phyloP scores from a whole-genome alignment of 2,797 vertebrate species.

The Pseudopleuronectes americanus region DNA sequence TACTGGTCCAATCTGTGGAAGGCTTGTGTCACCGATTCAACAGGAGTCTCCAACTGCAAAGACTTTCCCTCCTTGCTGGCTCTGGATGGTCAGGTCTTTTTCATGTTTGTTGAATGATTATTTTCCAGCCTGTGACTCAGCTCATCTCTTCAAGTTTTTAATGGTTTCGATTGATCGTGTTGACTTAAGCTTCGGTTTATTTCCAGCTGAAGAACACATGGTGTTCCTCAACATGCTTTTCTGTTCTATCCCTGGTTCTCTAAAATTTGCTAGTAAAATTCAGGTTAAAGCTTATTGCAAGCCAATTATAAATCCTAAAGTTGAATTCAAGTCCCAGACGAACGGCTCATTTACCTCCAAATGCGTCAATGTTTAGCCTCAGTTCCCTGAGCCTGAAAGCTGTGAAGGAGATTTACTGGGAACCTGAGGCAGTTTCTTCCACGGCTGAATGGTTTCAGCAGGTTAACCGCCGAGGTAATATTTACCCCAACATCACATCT shows the following conservation, averaged over 20 bases:
- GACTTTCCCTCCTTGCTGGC: constrained; percentile 96
- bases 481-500: constrained; percentile 81
- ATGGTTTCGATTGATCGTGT: neutral
- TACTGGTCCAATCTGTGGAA: constrained; percentile 97
- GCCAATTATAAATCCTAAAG: constrained; percentile 6
- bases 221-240: neutral
- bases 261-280: constrained; percentile 11
- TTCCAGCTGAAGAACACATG: neutral
- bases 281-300: constrained; percentile 22
- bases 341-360: constrained; percentile 67
- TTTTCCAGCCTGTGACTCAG: neutral
- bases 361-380: constrained; percentile 82
- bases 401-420: constrained; percentile 84
- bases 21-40: constrained; percentile 95
- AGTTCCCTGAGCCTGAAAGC: constrained; percentile 71
- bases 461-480: constrained; percentile 85
- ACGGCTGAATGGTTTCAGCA: constrained; percentile 85
- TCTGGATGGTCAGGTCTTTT: constrained; percentile 86
- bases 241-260: neutral
- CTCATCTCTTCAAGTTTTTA: neutral
- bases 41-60: constrained; percentile 96
- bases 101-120: constrained; percentile 9
- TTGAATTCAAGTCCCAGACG: constrained; percentile 40
- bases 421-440: constrained; percentile 83
- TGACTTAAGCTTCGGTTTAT: neutral